Percentiles rank a stretch among this genome's conserved stretches.
Evolutionary conservation across 1,140 invertebrate species (phyloP).

Genomic region (Nymphalis io): DNA sequence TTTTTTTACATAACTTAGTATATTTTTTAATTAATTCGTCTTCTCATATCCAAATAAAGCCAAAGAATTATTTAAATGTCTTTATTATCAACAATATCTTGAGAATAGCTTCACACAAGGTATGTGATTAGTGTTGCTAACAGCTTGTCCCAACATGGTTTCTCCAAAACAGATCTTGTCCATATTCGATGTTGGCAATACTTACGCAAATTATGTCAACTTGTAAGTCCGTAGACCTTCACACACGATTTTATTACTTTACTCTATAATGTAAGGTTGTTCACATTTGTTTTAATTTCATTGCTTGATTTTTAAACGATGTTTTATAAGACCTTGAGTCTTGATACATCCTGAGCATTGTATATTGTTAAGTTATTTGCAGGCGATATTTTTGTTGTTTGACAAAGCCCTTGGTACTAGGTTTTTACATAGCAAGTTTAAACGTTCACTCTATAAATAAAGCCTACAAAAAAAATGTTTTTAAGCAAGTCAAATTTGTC

Average conservation of each 20-base stretch:
- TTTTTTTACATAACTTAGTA: too few relatives aligned
- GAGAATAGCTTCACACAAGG: slow-evolving; percentile 12
- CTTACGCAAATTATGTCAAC: slow-evolving; percentile 43
- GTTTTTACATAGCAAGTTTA: not conserved
- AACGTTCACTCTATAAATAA: slow-evolving; percentile 7
- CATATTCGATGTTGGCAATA: slow-evolving; percentile 38
- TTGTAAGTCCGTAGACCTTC: slow-evolving; percentile 42
- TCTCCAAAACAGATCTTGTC: slow-evolving; percentile 26
- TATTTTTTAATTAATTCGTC: too few relatives aligned
- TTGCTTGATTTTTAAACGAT: slow-evolving; percentile 22
- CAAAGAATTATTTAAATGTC: slow-evolving; percentile 4
- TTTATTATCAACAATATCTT: not conserved
- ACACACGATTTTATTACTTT: slow-evolving; percentile 20
- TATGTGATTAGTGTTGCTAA: slow-evolving; percentile 16
- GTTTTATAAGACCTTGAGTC: slow-evolving; percentile 28
- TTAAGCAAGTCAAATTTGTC: too few relatives aligned
- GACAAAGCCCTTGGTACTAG: not conserved
- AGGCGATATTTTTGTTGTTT: not conserved
- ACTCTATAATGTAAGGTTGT: slow-evolving; percentile 25
- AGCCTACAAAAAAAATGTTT: not conserved
- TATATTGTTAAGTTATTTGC: not conserved
- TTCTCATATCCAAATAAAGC: not conserved
- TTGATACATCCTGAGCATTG: slow-evolving; percentile 27
- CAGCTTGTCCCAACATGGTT: slow-evolving; percentile 15
- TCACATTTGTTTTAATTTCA: slow-evolving; percentile 35